Base-by-base conservation (phyloP, 2,888 invertebrate genomes). In the Elmis aenea region DNA sequence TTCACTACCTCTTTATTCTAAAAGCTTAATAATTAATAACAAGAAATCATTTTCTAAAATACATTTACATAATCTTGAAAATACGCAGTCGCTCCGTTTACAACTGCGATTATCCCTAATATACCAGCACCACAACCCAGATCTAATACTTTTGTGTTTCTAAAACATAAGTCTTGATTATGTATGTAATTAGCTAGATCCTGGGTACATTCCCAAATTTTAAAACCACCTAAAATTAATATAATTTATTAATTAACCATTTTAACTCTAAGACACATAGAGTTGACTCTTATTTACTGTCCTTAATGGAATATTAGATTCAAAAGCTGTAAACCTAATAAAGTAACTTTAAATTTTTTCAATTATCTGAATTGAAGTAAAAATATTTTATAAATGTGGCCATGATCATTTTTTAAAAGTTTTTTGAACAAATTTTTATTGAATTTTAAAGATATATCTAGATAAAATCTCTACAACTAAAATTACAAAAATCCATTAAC, bases 151-250 rank as follows among this genome's bases (percentile, higher is more conserved):
- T 64, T 69, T 53, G 75, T 79, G 13, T 69, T 64, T 23, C 73
- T 57, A 9, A 77, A 68, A 4, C 66, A 44, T 10, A 67, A 55
- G 16, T 68, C 54, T 22, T 64, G 46, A 20, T 67, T 52, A 13
- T 69, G 56, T 20, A 93, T 62, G 63, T 81, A 89, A 41, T 77
- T 65, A 20, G 83, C 67, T 33, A 95, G 66, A 64, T 95, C 94
- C 54, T 78, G 72, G 3, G 91, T 88, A 58, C 94, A 92, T 71
- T 96, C 95, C 96, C 96, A 96, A 40, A 94, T 80, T 74, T 95
- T 95, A 15, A 93, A 72, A 5, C 96, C 96, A 53, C 95, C 94
- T 91, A 57, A 28, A 70, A 60, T 9, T 23, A 28, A n/a, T n/a
- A n/a, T n/a, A n/a, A n/a, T n/a, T n/a, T n/a, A 31, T 26, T 25